Percentiles rank a stretch among this genome's conserved stretches.
phyloP scores from a whole-genome alignment of 2,888 invertebrate species.

The Spisula solida region DNA sequence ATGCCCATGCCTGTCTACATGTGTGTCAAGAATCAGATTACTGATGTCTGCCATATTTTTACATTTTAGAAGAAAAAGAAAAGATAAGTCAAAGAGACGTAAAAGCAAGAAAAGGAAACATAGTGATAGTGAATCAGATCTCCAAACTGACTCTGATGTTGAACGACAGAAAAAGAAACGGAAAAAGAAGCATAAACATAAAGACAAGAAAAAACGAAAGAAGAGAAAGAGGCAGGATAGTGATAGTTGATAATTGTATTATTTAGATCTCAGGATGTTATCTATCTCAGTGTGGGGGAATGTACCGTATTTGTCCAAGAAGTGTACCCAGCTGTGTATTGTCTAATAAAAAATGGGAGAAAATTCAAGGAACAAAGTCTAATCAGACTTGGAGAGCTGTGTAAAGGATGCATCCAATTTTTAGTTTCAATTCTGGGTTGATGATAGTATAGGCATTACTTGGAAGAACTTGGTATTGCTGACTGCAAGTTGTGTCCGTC shows the following conservation, averaged over 20 bases:
- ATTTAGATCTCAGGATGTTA: constrained; percentile 13
- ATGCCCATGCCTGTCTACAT: no score
- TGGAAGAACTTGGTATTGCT: no score
- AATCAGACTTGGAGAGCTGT: not conserved
- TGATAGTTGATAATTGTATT: constrained; percentile 16
- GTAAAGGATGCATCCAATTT: not conserved
- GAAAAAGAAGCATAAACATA: constrained; percentile 52
- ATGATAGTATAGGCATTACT: no score
- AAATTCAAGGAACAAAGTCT: no score
- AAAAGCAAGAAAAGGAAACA: constrained; percentile 25
- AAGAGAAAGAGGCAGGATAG: constrained; percentile 22
- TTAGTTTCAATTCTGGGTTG: no score
- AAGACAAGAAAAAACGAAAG: constrained; percentile 56
- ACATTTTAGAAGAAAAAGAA: constrained; percentile 35
- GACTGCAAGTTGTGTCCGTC: no score
- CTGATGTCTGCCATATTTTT: no score
- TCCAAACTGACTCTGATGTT: constrained; percentile 8
- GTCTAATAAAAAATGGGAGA: no score
- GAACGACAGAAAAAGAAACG: constrained; percentile 48
- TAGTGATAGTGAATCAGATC: constrained; percentile 38
- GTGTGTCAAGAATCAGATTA: no score
- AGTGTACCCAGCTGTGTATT: not conserved
- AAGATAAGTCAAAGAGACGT: constrained; percentile 23
- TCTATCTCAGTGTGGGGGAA: not conserved
- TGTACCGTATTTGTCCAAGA: not conserved